A percentile compares a stretch with the other conserved stretches of the same genome.
Conservation (phyloP, 2,113 vertebrate genomes). For the Percina caprodes region DNA sequence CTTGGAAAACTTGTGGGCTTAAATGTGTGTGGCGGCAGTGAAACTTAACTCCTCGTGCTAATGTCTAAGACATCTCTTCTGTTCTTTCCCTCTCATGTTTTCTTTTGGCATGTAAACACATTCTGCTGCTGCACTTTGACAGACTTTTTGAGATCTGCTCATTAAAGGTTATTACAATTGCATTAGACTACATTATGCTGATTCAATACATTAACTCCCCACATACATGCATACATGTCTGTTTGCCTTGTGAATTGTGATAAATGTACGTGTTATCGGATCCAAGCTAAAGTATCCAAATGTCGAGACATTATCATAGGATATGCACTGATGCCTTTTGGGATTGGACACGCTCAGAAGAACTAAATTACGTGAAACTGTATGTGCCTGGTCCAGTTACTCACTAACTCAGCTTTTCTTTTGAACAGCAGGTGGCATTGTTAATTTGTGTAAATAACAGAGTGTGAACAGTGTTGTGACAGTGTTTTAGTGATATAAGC, state of each 20-base stretch:
- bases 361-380: conserved; percentile 4
- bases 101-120: conserved; percentile 37
- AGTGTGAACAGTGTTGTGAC: background rate
- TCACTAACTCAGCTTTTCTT: background rate
- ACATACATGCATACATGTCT: background rate
- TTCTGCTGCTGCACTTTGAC: conserved; percentile 34
- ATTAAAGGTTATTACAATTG: conserved; percentile 6
- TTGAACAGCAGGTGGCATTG: conserved; percentile 44
- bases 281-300: background rate
- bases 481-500: background rate
- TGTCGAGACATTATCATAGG: background rate
- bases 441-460: background rate
- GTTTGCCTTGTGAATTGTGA: background rate
- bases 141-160: conserved; percentile 34
- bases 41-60: conserved; percentile 64
- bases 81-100: conserved; percentile 51
- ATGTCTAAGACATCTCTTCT: conserved; percentile 55
- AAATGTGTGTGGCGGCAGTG: conserved; percentile 60
- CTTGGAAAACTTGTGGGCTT: conserved; percentile 70
- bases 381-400: background rate
- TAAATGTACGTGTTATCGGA: background rate
- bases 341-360: background rate
- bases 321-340: conserved; percentile 14
- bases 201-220: background rate
- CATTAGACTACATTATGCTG: background rate